Conservation (phyloP, 1,140 invertebrate species). For the Drosophila elegans region DNA sequence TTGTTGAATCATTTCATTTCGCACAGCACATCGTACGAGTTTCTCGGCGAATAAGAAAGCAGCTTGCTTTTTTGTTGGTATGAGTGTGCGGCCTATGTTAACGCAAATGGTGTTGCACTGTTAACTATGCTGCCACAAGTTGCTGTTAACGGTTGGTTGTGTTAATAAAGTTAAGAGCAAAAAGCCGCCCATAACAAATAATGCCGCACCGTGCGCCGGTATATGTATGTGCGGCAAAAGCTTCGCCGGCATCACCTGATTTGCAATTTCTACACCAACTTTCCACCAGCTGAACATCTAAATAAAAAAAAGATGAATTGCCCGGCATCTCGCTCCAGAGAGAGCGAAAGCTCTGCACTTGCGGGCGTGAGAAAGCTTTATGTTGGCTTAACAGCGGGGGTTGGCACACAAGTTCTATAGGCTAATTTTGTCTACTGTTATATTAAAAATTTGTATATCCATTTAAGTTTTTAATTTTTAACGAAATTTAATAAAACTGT, state of each 20-base stretch:
- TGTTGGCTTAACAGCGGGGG: slow-evolving; percentile 1
- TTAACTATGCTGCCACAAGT: slow-evolving; percentile 42
- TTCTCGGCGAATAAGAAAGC: slow-evolving; percentile 75
- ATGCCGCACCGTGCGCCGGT: slow-evolving; percentile 15
- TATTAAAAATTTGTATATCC: too few relatives aligned
- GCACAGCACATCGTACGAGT: slow-evolving; percentile 75
- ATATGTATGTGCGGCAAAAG: slow-evolving; percentile 44
- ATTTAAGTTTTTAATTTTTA: too few relatives aligned
- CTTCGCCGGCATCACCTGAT: slow-evolving; percentile 78
- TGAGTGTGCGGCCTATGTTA: slow-evolving; percentile 42
- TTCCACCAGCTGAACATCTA: slow-evolving; percentile 37
- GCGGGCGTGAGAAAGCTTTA: slow-evolving; percentile 12
- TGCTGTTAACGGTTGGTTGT: slow-evolving; percentile 29
- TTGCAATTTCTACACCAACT: slow-evolving; percentile 70
- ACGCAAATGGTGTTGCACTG: slow-evolving; percentile 60
- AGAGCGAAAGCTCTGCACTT: slow-evolving; percentile 13
- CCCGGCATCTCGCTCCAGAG: slow-evolving; percentile 22
- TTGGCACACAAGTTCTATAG: neutral
- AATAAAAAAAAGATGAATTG: slow-evolving; percentile 7
- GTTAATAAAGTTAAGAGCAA: slow-evolving; percentile 53
- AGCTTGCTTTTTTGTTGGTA: slow-evolving; percentile 34
- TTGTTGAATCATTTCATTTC: slow-evolving; percentile 62
- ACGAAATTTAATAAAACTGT: too few relatives aligned
- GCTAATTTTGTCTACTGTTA: too few relatives aligned
- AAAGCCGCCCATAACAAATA: slow-evolving; percentile 35